Conservation (phyloP, 2,797 vertebrate genomes). For the Champsocephalus esox region DNA sequence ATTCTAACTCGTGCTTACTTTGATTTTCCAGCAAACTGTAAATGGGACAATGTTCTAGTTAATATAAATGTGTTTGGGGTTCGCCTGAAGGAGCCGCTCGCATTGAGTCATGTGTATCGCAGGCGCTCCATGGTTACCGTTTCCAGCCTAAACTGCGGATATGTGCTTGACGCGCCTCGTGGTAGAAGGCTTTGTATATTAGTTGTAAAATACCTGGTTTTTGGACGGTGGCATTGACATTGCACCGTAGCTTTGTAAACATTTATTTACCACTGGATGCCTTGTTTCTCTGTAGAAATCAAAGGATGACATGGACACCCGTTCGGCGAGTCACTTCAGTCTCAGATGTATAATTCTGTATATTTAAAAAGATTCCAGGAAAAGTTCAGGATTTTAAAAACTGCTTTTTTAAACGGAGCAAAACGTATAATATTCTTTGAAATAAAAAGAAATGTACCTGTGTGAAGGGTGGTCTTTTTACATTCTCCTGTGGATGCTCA, state of each 20-base stretch:
- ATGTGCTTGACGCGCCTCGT: conserved; percentile 62
- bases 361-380: conserved; percentile 81
- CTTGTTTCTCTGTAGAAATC: conserved; percentile 81
- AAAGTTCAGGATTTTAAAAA: conserved; percentile 76
- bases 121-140: conserved; percentile 21
- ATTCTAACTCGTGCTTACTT: conserved; percentile 35
- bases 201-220: conserved; percentile 80
- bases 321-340: conserved; percentile 69
- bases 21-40: conserved; percentile 36
- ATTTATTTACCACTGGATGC: conserved; percentile 86
- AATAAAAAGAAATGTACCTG: conserved; percentile 71
- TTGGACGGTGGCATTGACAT: conserved; percentile 65
- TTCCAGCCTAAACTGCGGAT: conserved; percentile 14
- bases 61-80: not conserved
- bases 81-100: conserved; percentile 34
- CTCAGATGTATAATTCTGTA: conserved; percentile 81
- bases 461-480: conserved; percentile 28
- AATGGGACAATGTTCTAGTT: conserved; percentile 9
- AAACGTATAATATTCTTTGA: conserved; percentile 82
- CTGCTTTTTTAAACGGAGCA: conserved; percentile 86
- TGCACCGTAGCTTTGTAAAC: conserved; percentile 85
- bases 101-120: not conserved
- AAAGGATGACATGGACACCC: conserved; percentile 52
- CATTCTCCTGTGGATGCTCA: conserved; percentile 9
- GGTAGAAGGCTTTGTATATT: conserved; percentile 73